Evolutionary conservation across 30 jellyfish, hydroid and myxozoan genomes (phyloP), one percentile per base, ranked within the genome.

Genomic region (Pelagia noctiluca): DNA sequence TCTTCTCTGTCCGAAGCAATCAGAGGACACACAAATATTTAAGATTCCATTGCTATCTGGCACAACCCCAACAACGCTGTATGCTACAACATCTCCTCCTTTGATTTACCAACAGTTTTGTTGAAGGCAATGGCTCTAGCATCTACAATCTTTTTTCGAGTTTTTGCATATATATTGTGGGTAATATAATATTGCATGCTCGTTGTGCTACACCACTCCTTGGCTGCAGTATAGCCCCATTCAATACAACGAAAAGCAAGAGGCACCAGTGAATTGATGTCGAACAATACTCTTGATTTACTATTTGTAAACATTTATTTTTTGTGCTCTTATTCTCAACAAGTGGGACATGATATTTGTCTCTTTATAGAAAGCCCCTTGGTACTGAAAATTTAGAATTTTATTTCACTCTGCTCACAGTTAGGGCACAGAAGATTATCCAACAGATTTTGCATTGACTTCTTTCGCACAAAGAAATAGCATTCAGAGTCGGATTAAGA

Each of bases 1-100:
- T 37, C 93, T 53, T 70, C 79, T 80, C 32, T 80, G 91, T 86
- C 77, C 48, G 8, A 86, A 30, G 38, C 85, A 85, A 65, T 80
- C 86, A 66, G 2, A 80, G 21, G 91, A 80, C 61, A 80, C 91
- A 42, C 74, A 75, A 64, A 64, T 67, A 22, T 65, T 35, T 5
- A 46, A 35, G 10, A 35, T 7, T 28, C 76, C 84, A 12, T 34
- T 22, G 30, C 36, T 18, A 31, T 65, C 48, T 22, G 82, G 48
- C 30, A 37, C 10, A 33, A 38, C 23, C 38, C 64, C 29, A 12
- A 35, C 36, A 23, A 28, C 90, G 19, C 28, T 47, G 32, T 63
- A 65, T 11, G 83, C 75, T 19, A 63, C 52, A 3, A 5, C 2
- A 63, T 28, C 8, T 26, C 84, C 21, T 29, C 84, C 24, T 36